A percentile compares a stretch with the other conserved stretches of the same genome.
phyloP scores from a whole-genome alignment of 2,113 vertebrate species.

The Entomyzon cyanotis region DNA sequence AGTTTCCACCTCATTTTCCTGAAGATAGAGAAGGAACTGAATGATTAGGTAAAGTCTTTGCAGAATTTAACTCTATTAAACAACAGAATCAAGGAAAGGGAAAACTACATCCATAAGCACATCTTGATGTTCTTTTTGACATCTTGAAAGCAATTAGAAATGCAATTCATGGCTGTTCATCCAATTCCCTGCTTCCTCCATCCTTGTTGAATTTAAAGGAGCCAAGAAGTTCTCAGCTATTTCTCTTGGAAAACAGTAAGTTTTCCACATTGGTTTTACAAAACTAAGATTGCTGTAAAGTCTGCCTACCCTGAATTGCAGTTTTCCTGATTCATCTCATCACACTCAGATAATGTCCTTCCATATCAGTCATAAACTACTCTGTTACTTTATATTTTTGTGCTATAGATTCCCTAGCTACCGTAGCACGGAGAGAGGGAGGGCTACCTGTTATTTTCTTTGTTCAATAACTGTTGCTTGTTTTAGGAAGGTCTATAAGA shows the following conservation, averaged over 20 bases:
- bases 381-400: not conserved
- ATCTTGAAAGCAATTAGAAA: not conserved
- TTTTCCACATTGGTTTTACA: not conserved
- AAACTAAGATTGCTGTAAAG: not conserved
- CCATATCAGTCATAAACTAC: not conserved
- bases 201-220: not conserved
- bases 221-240: not conserved
- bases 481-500: not conserved
- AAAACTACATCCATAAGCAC: not conserved
- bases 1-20: not conserved
- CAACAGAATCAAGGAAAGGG: not conserved
- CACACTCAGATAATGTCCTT: not conserved
- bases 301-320: not conserved
- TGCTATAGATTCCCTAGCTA: not conserved
- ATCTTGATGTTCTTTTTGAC: not conserved
- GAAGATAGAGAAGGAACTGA: not conserved
- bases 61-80: not conserved
- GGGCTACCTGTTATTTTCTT: not conserved
- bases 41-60: not conserved
- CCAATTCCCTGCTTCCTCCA: not conserved
- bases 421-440: not conserved
- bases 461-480: not conserved
- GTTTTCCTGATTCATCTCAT: not conserved
- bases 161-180: not conserved
- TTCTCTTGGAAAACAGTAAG: not conserved